A percentile compares a stretch with the other conserved stretches of the same genome.
These are phyloP conservation scores for Eilema griseolum DNA, from an alignment of 2,888 invertebrate genomes.

Conservation along the genomic window DNA sequence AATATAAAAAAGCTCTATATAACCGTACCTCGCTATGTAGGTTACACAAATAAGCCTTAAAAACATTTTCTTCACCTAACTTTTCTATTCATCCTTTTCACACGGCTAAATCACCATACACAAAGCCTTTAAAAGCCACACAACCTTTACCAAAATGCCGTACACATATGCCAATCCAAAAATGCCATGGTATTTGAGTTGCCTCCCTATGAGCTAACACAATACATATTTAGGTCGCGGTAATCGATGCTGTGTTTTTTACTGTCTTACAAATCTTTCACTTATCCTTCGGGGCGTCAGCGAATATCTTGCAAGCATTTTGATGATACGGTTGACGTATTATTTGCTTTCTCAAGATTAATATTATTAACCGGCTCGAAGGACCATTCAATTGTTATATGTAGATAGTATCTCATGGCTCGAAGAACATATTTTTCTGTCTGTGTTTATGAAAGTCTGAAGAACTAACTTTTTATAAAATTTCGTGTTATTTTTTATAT, in stretches of 20 bases:
- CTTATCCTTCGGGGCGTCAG: conserved; percentile 27
- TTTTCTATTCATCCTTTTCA: conserved; percentile 31
- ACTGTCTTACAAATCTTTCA: conserved; percentile 28
- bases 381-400: neutral
- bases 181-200: conserved; percentile 50
- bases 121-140: conserved; percentile 25
- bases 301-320: conserved; percentile 14
- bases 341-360: neutral
- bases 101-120: conserved; percentile 22
- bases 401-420: no score
- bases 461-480: no score
- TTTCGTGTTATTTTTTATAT: no score
- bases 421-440: no score
- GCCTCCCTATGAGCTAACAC: conserved; percentile 12
- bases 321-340: conserved; percentile 3
- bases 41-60: neutral
- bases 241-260: conserved; percentile 38
- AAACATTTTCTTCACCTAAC: conserved; percentile 2
- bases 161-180: conserved; percentile 45
- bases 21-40: neutral
- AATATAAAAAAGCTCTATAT: neutral
- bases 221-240: conserved; percentile 30
- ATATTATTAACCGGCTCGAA: conserved; percentile 8
- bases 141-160: conserved; percentile 50
- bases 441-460: no score